Conservation (phyloP, 2,888 invertebrate genomes). For the Oscheius sp. region DNA sequence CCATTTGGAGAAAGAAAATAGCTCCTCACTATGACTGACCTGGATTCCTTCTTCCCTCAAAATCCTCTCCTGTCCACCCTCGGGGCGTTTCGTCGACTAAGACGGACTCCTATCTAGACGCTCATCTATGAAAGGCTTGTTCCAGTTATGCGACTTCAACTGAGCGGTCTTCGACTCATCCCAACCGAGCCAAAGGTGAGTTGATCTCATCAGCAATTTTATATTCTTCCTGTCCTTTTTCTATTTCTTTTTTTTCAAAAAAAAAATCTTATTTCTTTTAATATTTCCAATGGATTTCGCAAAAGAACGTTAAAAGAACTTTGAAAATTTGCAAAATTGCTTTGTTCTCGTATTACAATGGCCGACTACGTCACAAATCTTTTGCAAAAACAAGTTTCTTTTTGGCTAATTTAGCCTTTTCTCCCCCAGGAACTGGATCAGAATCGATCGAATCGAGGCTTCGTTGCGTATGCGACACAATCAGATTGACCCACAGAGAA, state of each 20-base stretch:
- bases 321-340: too few species aligned
- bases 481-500: too few species aligned
- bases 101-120: constrained; percentile 25
- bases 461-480: neutral
- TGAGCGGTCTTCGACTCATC: constrained; percentile 25
- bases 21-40: neutral
- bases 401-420: neutral
- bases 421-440: neutral
- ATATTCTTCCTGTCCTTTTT: neutral
- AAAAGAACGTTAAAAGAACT: too few species aligned
- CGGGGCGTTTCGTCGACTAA: constrained; percentile 28
- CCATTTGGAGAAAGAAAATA: neutral
- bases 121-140: constrained; percentile 24
- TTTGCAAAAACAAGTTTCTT: neutral
- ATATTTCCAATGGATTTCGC: too few species aligned
- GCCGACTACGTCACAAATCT: too few species aligned
- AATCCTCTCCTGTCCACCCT: neutral
- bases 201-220: neutral
- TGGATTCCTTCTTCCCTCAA: neutral
- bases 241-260: neutral
- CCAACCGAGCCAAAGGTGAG: constrained; percentile 17
- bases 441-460: neutral
- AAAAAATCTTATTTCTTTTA: too few species aligned
- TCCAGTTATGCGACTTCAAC: constrained; percentile 29
- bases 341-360: neutral